These are phyloP conservation scores for Uloborus diversus DNA, from an alignment of 1,140 invertebrate genomes.

Conservation along the genomic window DNA sequence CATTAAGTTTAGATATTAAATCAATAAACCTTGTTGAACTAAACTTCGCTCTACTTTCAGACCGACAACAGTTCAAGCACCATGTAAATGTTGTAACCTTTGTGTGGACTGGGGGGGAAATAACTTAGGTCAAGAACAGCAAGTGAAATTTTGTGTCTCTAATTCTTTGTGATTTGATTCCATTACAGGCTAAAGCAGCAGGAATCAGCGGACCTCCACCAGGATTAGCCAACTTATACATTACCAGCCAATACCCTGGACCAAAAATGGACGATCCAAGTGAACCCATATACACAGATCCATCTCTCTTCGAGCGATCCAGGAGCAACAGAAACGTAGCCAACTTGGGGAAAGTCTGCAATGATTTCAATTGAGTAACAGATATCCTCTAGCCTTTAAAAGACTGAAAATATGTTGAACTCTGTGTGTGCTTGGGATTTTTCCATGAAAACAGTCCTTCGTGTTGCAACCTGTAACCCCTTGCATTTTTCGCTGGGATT, in stretches of 20 bases:
- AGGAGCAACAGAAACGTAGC: slow-evolving; percentile 38
- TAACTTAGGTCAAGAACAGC: too few relatives aligned
- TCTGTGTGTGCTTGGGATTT: background rate
- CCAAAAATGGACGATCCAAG: slow-evolving; percentile 77
- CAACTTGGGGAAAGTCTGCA: slow-evolving; percentile 18
- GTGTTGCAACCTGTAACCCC: too few relatives aligned
- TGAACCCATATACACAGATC: slow-evolving; percentile 92
- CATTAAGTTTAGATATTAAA: too few relatives aligned
- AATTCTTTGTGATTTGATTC: background rate
- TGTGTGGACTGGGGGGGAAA: too few relatives aligned
- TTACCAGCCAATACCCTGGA: slow-evolving; percentile 24
- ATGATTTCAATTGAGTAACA: slow-evolving; percentile 21
- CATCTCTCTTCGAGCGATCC: slow-evolving; percentile 81
- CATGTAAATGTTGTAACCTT: too few relatives aligned
- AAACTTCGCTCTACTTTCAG: too few relatives aligned
- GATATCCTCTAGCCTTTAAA: background rate
- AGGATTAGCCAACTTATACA: slow-evolving; percentile 49
- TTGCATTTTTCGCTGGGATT: too few relatives aligned
- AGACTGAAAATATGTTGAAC: background rate
- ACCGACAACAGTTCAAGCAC: too few relatives aligned
- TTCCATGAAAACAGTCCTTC: too few relatives aligned
- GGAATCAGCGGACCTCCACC: slow-evolving; percentile 37
- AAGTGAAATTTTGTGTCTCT: too few relatives aligned
- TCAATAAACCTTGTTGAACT: too few relatives aligned
- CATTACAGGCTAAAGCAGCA: slow-evolving; percentile 29